Conservation (phyloP, 2,888 invertebrate species). For the Cryptus armator region DNA sequence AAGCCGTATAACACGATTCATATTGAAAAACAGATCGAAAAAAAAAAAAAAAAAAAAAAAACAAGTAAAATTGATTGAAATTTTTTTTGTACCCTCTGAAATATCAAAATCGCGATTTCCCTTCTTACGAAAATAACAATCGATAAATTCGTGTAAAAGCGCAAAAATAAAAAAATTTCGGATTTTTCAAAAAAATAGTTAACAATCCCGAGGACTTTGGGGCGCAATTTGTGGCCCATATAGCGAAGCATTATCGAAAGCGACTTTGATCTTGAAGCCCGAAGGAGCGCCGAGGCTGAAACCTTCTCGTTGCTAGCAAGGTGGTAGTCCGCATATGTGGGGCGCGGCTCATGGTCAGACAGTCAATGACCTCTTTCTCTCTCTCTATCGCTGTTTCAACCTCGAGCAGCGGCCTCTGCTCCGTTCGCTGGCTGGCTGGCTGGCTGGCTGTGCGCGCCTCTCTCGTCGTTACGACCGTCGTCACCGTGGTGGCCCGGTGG, state of each 20-base stretch:
- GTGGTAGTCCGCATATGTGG: constrained; percentile 78
- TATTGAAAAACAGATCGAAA: neutral
- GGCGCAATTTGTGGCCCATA: neutral
- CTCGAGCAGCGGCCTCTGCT: constrained; percentile 68
- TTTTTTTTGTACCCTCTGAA: neutral
- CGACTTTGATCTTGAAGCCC: constrained; percentile 79
- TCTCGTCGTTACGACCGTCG: constrained; percentile 52
- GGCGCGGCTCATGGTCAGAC: constrained; percentile 85
- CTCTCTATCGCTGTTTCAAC: constrained; percentile 33
- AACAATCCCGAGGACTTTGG: neutral
- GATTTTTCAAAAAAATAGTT: too few species aligned
- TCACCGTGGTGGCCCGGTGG: constrained; percentile 62
- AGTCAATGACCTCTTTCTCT: constrained; percentile 81
- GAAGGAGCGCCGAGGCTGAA: constrained; percentile 63
- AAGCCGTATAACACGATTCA: too few species aligned
- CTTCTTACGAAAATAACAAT: neutral
- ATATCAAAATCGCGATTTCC: neutral
- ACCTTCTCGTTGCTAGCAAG: constrained; percentile 59
- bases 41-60: neutral
- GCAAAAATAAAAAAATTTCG: too few species aligned
- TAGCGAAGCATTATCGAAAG: constrained; percentile 54
- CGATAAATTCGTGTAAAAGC: neutral
- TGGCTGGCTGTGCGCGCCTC: constrained; percentile 54
- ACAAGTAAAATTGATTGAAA: too few species aligned
- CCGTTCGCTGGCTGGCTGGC: constrained; percentile 67